Evolutionary conservation across 1,140 invertebrate species (phyloP), one percentile per base, ranked within the genome.

Genomic region (Drosophila paulistorum): DNA sequence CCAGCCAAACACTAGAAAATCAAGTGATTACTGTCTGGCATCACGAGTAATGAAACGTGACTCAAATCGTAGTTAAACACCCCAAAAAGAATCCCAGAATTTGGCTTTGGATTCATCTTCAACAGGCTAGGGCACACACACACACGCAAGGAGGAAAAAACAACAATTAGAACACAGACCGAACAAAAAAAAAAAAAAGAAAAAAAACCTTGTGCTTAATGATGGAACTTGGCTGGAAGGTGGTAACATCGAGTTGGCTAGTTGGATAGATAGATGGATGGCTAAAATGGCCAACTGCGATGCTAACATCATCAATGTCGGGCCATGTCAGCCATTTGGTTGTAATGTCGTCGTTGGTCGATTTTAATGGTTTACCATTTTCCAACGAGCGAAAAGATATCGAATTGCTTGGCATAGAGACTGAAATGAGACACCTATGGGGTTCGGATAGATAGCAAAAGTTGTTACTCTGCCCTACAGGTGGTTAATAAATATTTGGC

Each of bases 31-130:
- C 84, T 87, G 84, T 87, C 84, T 87, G 65, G 77, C 77, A 87
- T 87, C 84, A 87, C 84, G 84, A 87, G 84, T 87, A 87, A 89
- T 87, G 84, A 87, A 87, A 87, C 84, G 84, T 87, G 84, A 87
- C 84, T 87, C 84, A 89, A 87, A 87, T 89, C 77, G 84, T 77
- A 87, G 84, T 87, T 89, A 89, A 87, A 87, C 84, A 84, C 84
- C 77, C 81, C 71, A 79, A 70, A 33, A 60, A 55, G 45, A 55
- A 55, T 26, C 57, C 71, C 45, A 41, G 54, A 55, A 71, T 67
- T 58, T 62, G 45, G 45, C 13, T 26, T 7, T 59, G 20, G 37
- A 37, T 33, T 41, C 37, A 14, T 10, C 33, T 57, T 3, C 35
- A 11, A 9, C 35, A 37, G 30, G 30, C 30, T 11, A 9, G 1